Evolutionary conservation across 2,888 invertebrate genomes (phyloP), one percentile per base, ranked within the genome.

Genomic region (Eueremaeus valkanovi): DNA sequence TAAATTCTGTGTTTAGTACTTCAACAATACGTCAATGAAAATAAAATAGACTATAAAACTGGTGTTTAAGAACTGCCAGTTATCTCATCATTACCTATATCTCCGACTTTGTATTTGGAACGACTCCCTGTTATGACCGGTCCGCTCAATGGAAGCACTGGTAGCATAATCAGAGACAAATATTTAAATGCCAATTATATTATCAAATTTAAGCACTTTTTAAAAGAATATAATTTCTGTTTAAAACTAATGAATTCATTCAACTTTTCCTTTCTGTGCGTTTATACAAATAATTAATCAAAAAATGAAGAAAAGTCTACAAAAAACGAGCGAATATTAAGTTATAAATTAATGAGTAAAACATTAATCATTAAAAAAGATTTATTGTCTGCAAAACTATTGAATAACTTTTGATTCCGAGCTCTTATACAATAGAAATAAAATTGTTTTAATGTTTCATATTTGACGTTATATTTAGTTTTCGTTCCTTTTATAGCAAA

Each of bases 91-190:
- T 21, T 72, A 75, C 75, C 75, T 75, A 72, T 85, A 79, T 90
- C 90, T 70, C 88, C 89, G 63, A 90, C 86, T 79, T 87, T 86
- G 82, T 89, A 87, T 80, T 87, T 86, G 81, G 87, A 87, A 82
- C 89, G 88, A 82, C 88, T 87, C 82, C 90, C 89, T 81, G 88
- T 89, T 83, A 91, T 90, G 81, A 86, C 86, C 77, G 91, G 91
- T 83, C 89, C 88, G 85, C 91, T 91, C 49, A 90, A 90, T 11
- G 79, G 79, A 3, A 78, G 74, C 61, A 79, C 79, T 79, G 29
- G 2, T 31, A 63, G 33, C 2, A 11, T 18, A 63, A 24, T 33
- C 18, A 58, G n/a, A 49, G 2, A 49, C 21, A 27, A 24, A 55
- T 55, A 18, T 27, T 36, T 36, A 11, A n/a, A n/a, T n/a, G n/a